Base-by-base conservation (phyloP, 2,888 invertebrate genomes). In the Globia sparganii region DNA sequence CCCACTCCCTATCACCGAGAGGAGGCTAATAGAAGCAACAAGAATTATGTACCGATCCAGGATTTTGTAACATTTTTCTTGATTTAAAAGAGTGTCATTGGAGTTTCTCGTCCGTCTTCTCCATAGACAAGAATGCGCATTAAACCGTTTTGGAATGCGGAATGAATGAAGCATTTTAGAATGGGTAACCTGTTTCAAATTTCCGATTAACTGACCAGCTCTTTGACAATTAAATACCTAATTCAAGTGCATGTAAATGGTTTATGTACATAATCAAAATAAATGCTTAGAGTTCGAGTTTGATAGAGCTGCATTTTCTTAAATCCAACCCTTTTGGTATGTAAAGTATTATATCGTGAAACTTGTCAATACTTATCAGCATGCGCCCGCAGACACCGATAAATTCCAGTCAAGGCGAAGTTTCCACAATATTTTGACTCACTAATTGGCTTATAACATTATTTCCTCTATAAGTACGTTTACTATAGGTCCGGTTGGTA, bases 381-480 rank as follows among this genome's bases (percentile, higher is more conserved):
- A 2, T 18, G 8, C 66, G 31, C 79, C 81, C 69, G 84, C 73
- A 74, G 70, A 64, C 34, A 28, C 53, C 34, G 58, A 84, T 84
- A 71, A 79, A 79, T 79, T 78, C 53, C 72, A 72, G 9, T 70
- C 78, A 83, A 81, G 84, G 79, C 56, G 43, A 62, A 53, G 53
- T 56, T 79, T 15, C 59, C 6, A 46, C 58, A 69, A 67, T 61
- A 72, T 72, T 78, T 81, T 64, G 75, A 70, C 71, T 59, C 64
- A 71, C 75, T 77, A 87, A 80, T 86, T 73, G 53, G 59, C 68
- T 77, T 62, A 74, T 72, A 59, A 74, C 28, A 53, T 77, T 58
- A 77, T 71, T 71, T 68, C 85, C 72, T 80, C 28, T 37, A n/a
- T 70, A 65, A 61, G n/a, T 31, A 64, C 81, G 70, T 83, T 84